These are phyloP conservation scores for Musca vetustissima DNA, from an alignment of 1,140 invertebrate species.

Conservation along the genomic window DNA sequence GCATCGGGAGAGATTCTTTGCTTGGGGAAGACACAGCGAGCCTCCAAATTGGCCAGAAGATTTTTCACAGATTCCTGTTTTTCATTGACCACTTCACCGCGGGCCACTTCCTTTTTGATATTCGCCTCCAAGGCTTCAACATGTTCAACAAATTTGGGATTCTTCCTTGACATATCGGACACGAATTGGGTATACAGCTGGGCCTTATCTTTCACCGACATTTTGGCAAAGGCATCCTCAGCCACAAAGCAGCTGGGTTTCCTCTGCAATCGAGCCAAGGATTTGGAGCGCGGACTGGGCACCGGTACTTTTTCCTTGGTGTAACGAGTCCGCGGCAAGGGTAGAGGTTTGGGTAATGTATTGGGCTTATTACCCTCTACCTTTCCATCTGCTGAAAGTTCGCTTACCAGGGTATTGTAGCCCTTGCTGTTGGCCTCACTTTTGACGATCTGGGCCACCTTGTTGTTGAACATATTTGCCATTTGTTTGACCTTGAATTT, in stretches of 20 bases:
- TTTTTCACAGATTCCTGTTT: constrained; percentile 44
- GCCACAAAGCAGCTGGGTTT: constrained; percentile 37
- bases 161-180: constrained; percentile 42
- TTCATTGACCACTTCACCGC: constrained; percentile 44
- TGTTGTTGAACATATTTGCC: constrained; percentile 44
- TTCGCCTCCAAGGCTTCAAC: constrained; percentile 37
- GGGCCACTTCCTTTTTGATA: constrained; percentile 40
- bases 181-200: constrained; percentile 46
- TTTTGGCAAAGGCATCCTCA: constrained; percentile 44
- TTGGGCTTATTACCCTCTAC: background rate
- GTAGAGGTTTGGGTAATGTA: background rate
- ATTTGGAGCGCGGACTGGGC: background rate
- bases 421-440: constrained; percentile 30
- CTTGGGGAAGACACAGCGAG: constrained; percentile 35
- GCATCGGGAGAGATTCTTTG: constrained; percentile 17
- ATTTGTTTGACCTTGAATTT: constrained; percentile 44
- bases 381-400: constrained; percentile 29
- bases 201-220: constrained; percentile 47
- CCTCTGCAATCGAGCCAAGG: background rate
- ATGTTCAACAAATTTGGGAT: constrained; percentile 46
- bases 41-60: constrained; percentile 41
- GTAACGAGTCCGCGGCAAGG: background rate
- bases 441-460: constrained; percentile 38
- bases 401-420: constrained; percentile 39
- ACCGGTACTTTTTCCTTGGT: background rate